Conservation (phyloP, 2,113 vertebrate species). For the Pollimyrus isidori region DNA sequence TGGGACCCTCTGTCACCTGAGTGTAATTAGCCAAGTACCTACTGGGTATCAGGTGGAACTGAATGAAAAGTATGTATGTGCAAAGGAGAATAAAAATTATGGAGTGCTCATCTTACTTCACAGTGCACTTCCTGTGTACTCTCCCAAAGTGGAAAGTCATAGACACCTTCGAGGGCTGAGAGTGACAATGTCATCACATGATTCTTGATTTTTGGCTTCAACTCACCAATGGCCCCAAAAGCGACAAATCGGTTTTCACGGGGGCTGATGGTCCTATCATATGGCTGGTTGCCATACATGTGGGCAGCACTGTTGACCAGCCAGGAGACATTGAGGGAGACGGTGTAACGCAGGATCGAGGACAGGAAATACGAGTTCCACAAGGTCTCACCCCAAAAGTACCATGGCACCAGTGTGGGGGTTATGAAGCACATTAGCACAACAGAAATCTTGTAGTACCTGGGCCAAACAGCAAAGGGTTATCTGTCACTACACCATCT, state of each 20-base stretch:
- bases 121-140: background rate
- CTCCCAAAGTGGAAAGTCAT: background rate
- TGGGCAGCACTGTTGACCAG: conserved; percentile 70
- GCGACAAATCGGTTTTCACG: conserved; percentile 62
- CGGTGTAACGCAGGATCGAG: conserved; percentile 63
- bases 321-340: conserved; percentile 66
- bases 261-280: conserved; percentile 64
- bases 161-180: background rate
- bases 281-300: conserved; percentile 70
- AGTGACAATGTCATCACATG: background rate
- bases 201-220: background rate
- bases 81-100: background rate
- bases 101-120: background rate
- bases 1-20: background rate
- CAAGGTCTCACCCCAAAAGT: conserved; percentile 64
- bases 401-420: conserved; percentile 68
- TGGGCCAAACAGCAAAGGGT: conserved; percentile 22
- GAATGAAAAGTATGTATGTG: background rate
- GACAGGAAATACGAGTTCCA: conserved; percentile 73
- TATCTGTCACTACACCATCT: accelerated
- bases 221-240: conserved; percentile 64
- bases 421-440: conserved; percentile 63
- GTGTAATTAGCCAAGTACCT: background rate
- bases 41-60: background rate
- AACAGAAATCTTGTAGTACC: conserved; percentile 57